Base-by-base conservation (phyloP, 2,888 invertebrate genomes). In the Rhaphigaster nebulosa region DNA sequence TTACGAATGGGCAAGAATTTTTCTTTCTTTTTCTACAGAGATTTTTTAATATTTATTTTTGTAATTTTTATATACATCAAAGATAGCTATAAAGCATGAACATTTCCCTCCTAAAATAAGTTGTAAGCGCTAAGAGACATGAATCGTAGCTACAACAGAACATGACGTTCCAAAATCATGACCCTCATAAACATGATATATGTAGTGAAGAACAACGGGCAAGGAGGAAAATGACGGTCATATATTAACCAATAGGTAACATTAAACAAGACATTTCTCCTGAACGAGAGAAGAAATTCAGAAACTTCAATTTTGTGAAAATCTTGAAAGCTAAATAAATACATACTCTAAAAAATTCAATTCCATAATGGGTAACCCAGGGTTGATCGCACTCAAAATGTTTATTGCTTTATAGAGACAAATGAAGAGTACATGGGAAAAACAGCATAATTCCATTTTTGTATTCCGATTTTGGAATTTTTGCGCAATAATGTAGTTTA, bases 131-230 rank as follows among this genome's bases (percentile, higher is more conserved):
- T 12, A 38, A 38, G 70, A 76, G 38, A 65, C n/a, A 29, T 15
- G 65, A 29, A 34, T 76, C 20, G 34, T 20, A 23, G 38, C 70
- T 76, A 76, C 29, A 70, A 70, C 29, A 18, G 70, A 76, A 76
- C 70, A 76, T 38, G 70, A 38, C 70, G 38, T 76, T 76, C 23
- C 70, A 76, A 76, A 76, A 18, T 76, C 38, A 76, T 76, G 70
- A 38, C 70, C 38, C 70, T 38, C 70, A 38, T 76, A 38, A 76
- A 38, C 15, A 76, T 1, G 70, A 76, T 76, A 23, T 20, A 76
- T 76, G 70, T 20, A 13, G 20, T 8, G 38, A 38, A 38, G 38
- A 76, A 76, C 34, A 76, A 76, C 70, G 38, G 70, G 70, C 20
- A 76, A 5, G 38, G 18, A 10, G 38, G 34, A 76, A 76, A 76